phyloP scores from a whole-genome alignment of 1,140 invertebrate species.

The Mylabris phalerata region DNA sequence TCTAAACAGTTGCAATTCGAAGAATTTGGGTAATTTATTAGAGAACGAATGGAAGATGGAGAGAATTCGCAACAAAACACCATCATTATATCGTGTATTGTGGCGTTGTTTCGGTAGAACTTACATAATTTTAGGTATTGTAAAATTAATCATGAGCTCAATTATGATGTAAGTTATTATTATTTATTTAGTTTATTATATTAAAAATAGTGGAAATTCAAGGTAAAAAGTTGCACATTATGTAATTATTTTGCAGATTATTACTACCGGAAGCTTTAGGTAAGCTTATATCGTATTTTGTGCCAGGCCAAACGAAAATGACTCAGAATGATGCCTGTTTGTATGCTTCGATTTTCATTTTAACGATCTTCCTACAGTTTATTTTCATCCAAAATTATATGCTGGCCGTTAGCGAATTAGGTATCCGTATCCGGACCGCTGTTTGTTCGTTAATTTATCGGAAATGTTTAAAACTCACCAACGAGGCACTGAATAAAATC shows the following conservation, averaged over 20 bases:
- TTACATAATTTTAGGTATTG: slow-evolving; percentile 45
- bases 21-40: slow-evolving; percentile 27
- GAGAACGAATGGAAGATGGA: slow-evolving; percentile 32
- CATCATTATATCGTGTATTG: slow-evolving; percentile 49
- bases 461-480: slow-evolving; percentile 61
- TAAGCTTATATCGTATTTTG: slow-evolving; percentile 61
- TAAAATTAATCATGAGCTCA: slow-evolving; percentile 6
- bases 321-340: slow-evolving; percentile 52
- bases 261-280: slow-evolving; percentile 64
- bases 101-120: slow-evolving; percentile 47
- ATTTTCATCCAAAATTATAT: slow-evolving; percentile 73
- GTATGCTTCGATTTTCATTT: slow-evolving; percentile 61
- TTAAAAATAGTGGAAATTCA: background rate
- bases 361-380: slow-evolving; percentile 56
- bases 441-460: slow-evolving; percentile 73
- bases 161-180: slow-evolving; percentile 5
- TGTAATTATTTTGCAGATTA: slow-evolving; percentile 48
- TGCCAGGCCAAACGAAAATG: slow-evolving; percentile 32
- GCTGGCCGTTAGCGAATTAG: slow-evolving; percentile 59
- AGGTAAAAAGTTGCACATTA: slow-evolving; percentile 9
- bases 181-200: no score
- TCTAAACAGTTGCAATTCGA: slow-evolving; percentile 23
- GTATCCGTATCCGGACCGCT: slow-evolving; percentile 66
- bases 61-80: slow-evolving; percentile 34
- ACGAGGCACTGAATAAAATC: slow-evolving; percentile 56